Percentiles rank a stretch among this genome's conserved stretches.
Evolutionary conservation across 1,140 invertebrate species (phyloP).

Genomic region (Brachionus rubens): DNA sequence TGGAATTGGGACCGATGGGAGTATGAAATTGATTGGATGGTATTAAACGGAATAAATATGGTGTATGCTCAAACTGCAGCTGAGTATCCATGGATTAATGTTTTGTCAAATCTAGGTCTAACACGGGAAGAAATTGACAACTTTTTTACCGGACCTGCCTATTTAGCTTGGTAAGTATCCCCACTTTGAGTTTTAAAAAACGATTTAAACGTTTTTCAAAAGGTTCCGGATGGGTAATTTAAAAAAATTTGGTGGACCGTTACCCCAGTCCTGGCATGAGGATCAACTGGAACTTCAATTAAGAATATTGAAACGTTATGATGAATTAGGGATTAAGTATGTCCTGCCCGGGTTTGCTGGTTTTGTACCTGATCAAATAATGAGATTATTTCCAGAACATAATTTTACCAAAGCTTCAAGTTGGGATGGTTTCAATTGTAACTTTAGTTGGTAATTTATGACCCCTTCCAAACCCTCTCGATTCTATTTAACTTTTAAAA

Average conservation of each 20-base stretch:
- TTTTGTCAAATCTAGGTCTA: constrained; percentile 71
- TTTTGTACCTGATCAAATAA: constrained; percentile 70
- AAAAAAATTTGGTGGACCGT: constrained; percentile 78
- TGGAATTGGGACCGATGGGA: constrained; percentile 80
- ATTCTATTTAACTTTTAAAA: constrained; percentile 62
- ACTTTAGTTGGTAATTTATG: constrained; percentile 59
- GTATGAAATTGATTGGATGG: constrained; percentile 92
- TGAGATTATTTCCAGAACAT: constrained; percentile 69
- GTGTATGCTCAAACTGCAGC: constrained; percentile 81
- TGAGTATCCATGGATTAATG: constrained; percentile 76
- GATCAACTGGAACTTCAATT: constrained; percentile 71
- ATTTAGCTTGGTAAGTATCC: constrained; percentile 88
- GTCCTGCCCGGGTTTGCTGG: constrained; percentile 83
- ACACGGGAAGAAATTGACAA: constrained; percentile 71
- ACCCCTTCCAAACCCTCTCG: constrained; percentile 29
- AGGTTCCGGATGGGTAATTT: constrained; percentile 82
- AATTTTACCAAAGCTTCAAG: constrained; percentile 66
- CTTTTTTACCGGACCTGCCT: constrained; percentile 84
- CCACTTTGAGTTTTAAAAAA: too few relatives aligned
- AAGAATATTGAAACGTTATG: constrained; percentile 73
- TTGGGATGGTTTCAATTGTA: constrained; percentile 74
- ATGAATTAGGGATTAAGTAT: constrained; percentile 76
- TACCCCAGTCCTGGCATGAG: constrained; percentile 70
- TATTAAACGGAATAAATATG: constrained; percentile 83
- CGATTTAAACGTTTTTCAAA: too few relatives aligned